Base-by-base conservation (phyloP, 2,888 invertebrate species). In the Macrosoma leucophasiata region DNA sequence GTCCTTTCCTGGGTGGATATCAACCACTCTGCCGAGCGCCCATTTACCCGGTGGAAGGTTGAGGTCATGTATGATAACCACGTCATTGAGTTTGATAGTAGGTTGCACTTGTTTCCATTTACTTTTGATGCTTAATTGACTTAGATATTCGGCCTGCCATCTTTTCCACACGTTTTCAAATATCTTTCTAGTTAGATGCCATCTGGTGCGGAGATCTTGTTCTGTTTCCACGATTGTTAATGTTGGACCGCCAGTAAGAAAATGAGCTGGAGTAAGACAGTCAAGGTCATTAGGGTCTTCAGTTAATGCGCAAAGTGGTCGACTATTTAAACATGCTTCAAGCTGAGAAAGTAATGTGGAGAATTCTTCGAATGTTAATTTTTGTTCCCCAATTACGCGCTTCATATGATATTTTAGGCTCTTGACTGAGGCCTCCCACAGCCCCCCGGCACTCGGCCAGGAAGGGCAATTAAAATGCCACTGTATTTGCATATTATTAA, bases 391-490 rank as follows among this genome's bases (percentile, higher is more conserved):
- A n/a, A 37, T 13, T 1, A 40, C 36, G 1, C 37, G 26, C 13
- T 22, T 23, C 2, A 41, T 12, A 12, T 45, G 41, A 17, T 35
- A 14, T 17, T 41, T 41, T 3, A 37, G 6, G 7, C 22, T 29
- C 6, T 38, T 39, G 1, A 46, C 46, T 7, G 39, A 34, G 1
- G 32, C 27, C 25, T 47, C 41, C 41, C 41, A 46, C 7, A 38
- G 19, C 2, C 40, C 39, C 0, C 39, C 43, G 15, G 35, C 39
- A 7, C 21, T 22, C 2, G 39, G 41, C 32, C 34, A 35, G 2
- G 32, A 23, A 3, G 45, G 45, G 2, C 42, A 31, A 4, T 40
- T 40, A 10, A 42, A 46, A 13, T 43, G 37, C 42, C 42, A 45
- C 3, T 36, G 20, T 5, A 38, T 43, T 9, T 15, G 29, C 28